These are phyloP conservation scores for Melieria picta DNA, from an alignment of 2,888 invertebrate species.

Conservation along the genomic window DNA sequence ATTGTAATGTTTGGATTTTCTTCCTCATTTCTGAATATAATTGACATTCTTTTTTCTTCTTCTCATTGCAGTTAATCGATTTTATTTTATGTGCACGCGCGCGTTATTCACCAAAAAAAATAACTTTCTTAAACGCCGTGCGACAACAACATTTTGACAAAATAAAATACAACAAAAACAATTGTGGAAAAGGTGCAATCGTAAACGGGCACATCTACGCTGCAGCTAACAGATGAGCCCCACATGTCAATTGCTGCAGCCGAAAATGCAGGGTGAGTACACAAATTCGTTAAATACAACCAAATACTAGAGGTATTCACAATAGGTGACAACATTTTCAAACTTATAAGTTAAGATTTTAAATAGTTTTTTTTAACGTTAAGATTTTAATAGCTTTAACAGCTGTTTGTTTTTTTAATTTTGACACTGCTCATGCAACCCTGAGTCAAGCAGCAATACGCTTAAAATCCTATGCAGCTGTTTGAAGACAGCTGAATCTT, in stretches of 20 bases:
- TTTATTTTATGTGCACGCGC: conserved; percentile 13
- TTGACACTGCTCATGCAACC: no score
- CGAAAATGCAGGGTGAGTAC: conserved; percentile 68
- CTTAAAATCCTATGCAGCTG: no score
- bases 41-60: conserved; percentile 22
- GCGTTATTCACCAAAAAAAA: not conserved
- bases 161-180: conserved; percentile 5
- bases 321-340: no score
- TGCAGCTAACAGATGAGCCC: conserved; percentile 67
- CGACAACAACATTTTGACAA: not conserved
- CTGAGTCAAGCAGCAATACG: no score
- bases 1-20: conserved; percentile 1
- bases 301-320: no score
- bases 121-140: conserved; percentile 6
- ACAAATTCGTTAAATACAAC: no score
- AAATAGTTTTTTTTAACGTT: no score
- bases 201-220: conserved; percentile 62
- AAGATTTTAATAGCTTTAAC: no score
- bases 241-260: conserved; percentile 68
- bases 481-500: no score
- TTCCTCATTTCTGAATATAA: conserved; percentile 30
- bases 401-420: no score
- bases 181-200: conserved; percentile 6
- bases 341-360: no score
- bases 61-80: conserved; percentile 36